Evolutionary conservation across 2,113 vertebrate species (phyloP).

Genomic region (Naja naja): DNA sequence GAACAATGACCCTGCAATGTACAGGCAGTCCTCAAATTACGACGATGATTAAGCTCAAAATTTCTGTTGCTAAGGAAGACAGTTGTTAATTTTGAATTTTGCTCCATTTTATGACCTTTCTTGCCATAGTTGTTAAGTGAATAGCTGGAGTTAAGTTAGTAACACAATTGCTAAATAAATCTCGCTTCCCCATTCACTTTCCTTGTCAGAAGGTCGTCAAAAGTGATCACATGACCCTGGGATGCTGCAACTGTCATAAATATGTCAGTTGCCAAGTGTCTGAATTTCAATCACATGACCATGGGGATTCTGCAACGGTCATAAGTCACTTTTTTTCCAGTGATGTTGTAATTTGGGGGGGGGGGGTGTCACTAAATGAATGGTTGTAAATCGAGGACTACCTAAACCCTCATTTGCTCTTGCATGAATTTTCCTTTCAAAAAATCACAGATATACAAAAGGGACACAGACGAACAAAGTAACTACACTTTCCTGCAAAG

Average conservation of each 20-base stretch:
- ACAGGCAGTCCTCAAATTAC: no score
- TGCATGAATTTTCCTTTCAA: not conserved
- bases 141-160: not conserved
- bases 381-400: no score
- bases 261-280: no score
- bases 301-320: no score
- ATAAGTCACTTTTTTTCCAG: not conserved
- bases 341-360: not conserved
- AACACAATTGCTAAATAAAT: not conserved
- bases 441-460: not conserved
- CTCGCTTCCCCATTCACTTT: no score
- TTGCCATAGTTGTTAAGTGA: not conserved
- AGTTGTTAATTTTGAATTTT: no score
- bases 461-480: not conserved
- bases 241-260: not conserved
- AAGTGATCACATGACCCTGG: not conserved
- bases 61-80: no score
- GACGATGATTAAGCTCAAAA: no score
- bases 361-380: not conserved
- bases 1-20: not conserved
- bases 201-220: not conserved
- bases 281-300: no score
- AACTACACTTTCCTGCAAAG: not conserved
- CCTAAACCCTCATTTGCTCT: not conserved
- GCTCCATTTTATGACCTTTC: not conserved